phyloP scores from a whole-genome alignment of 2,113 vertebrate species.

The Phyllostomus hastatus region DNA sequence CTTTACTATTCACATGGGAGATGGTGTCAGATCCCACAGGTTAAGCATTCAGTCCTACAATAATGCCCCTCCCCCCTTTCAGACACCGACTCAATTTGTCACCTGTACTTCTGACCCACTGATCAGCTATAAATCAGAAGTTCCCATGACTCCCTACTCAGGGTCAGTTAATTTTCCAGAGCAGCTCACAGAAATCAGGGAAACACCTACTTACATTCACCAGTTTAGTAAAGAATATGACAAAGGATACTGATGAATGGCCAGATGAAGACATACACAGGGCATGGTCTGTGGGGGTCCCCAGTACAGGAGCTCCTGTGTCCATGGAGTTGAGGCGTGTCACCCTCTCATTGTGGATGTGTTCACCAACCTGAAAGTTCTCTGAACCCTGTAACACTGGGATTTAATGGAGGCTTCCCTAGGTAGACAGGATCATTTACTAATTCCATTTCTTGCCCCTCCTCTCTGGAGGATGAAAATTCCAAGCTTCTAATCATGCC shows the following conservation, averaged over 20 bases:
- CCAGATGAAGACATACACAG: not conserved
- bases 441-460: no score
- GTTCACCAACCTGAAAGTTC: no score
- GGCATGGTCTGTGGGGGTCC: no score
- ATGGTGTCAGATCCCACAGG: not conserved
- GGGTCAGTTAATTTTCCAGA: not conserved
- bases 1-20: not conserved
- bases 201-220: not conserved
- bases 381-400: no score
- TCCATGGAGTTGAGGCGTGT: no score
- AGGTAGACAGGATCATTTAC: no score
- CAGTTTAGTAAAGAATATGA: not conserved
- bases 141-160: not conserved
- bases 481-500: no score
- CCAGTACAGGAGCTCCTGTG: no score
- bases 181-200: not conserved
- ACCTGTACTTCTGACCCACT: not conserved
- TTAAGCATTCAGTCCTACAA: not conserved
- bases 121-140: not conserved
- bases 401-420: no score
- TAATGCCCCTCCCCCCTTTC: not conserved
- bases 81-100: not conserved
- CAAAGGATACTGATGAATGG: not conserved
- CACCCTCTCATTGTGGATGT: no score
- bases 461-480: no score